These are phyloP conservation scores for Sinelater perroti DNA, from an alignment of 2,888 invertebrate species.

Conservation along the genomic window DNA sequence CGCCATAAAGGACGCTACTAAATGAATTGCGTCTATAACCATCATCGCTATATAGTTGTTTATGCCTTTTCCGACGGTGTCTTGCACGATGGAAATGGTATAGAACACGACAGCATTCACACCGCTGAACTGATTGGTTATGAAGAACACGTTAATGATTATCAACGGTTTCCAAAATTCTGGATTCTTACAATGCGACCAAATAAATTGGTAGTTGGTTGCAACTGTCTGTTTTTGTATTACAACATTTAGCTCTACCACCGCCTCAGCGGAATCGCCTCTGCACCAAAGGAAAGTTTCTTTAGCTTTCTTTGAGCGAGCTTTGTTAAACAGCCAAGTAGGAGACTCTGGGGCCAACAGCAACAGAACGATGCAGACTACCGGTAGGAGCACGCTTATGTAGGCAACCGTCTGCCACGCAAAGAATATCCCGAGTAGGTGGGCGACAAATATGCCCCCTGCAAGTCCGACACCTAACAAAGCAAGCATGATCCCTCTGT, in stretches of 20 bases:
- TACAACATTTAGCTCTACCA: conserved; percentile 63
- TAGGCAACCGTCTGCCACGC: conserved; percentile 69
- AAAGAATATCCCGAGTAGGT: conserved; percentile 71
- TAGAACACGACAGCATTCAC: conserved; percentile 78
- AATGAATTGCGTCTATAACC: conserved; percentile 70
- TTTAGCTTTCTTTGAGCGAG: conserved; percentile 66
- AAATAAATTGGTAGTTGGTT: not conserved
- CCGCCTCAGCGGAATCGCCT: conserved; percentile 64
- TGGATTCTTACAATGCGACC: conserved; percentile 58
- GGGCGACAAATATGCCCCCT: conserved; percentile 70
- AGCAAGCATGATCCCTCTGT: conserved; percentile 71
- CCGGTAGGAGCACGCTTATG: conserved; percentile 64
- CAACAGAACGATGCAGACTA: conserved; percentile 64
- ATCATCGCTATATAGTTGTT: conserved; percentile 74
- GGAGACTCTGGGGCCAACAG: conserved; percentile 73
- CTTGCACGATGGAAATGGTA: conserved; percentile 71
- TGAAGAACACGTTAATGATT: conserved; percentile 71
- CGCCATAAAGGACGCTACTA: conserved; percentile 69
- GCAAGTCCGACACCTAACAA: conserved; percentile 71
- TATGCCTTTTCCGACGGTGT: conserved; percentile 66
- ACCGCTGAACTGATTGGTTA: conserved; percentile 75
- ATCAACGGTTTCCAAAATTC: conserved; percentile 68
- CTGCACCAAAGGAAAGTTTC: conserved; percentile 69
- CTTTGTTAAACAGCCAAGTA: conserved; percentile 71
- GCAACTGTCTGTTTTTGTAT: conserved; percentile 56